A percentile compares a stretch with the other conserved stretches of the same genome.
These are phyloP conservation scores for Ommatoiulus sabulosus DNA, from an alignment of 2,888 invertebrate genomes.

Conservation along the genomic window DNA sequence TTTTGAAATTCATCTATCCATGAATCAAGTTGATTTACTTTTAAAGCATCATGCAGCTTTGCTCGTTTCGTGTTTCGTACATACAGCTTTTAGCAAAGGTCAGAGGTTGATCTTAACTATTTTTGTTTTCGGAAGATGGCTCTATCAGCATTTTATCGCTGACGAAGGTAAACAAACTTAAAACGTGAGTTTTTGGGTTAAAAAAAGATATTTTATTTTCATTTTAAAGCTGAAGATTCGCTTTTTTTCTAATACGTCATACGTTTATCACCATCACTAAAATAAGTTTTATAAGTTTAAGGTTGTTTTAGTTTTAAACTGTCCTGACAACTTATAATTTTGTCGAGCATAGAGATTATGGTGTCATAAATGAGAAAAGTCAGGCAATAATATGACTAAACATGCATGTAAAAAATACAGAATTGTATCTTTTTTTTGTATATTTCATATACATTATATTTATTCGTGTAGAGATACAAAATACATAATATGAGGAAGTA, in stretches of 20 bases:
- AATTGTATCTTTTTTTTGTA: too few species aligned
- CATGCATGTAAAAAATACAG: too few species aligned
- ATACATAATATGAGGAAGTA: too few species aligned
- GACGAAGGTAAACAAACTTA: neutral
- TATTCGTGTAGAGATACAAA: too few species aligned
- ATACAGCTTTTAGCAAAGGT: neutral
- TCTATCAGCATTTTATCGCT: neutral
- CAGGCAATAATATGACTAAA: too few species aligned
- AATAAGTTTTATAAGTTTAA: neutral
- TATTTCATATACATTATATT: too few species aligned
- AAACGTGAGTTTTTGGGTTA: neutral
- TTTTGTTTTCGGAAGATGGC: neutral
- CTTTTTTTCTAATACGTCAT: neutral
- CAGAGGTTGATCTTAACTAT: neutral
- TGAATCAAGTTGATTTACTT: neutral
- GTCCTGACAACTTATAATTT: too few species aligned
- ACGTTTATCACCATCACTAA: neutral
- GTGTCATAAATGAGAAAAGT: too few species aligned
- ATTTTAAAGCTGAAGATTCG: neutral
- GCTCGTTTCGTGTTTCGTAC: neutral
- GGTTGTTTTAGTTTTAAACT: too few species aligned
- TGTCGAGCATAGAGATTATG: too few species aligned
- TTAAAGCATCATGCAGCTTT: neutral
- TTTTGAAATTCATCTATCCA: too few species aligned
- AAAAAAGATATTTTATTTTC: neutral